A percentile compares a stretch with the other conserved stretches of the same genome.
phyloP scores from a whole-genome alignment of 2,113 vertebrate species.

The Scophthalmus maximus region DNA sequence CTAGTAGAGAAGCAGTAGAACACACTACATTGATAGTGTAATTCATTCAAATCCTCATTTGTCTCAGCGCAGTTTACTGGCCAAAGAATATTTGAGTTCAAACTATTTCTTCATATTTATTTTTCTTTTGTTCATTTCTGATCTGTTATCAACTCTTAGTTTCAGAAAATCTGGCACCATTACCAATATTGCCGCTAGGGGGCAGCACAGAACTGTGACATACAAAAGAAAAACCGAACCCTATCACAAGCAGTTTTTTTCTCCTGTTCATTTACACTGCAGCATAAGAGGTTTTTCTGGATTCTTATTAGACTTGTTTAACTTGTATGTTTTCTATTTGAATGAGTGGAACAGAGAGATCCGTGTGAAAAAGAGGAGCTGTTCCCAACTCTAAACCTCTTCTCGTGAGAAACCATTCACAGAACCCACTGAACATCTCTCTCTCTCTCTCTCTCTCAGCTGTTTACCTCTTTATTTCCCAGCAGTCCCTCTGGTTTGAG shows the following conservation, averaged over 20 bases:
- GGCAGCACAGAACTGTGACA: constrained; percentile 65
- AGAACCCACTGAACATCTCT: neutral
- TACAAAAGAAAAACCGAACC: neutral
- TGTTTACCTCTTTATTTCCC: constrained; percentile 19
- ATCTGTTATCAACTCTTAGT: neutral
- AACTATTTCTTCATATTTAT: neutral
- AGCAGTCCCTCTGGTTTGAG: constrained; percentile 32
- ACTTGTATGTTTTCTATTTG: constrained; percentile 37
- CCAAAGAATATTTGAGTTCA: too few relatives aligned
- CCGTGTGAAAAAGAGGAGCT: neutral
- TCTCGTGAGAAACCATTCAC: too few relatives aligned
- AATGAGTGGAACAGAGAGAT: constrained; percentile 24
- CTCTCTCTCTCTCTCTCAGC: constrained; percentile 18
- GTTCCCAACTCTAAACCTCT: neutral
- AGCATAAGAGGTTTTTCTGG: neutral
- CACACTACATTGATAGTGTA: too few relatives aligned
- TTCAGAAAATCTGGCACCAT: neutral
- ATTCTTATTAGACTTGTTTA: constrained; percentile 30
- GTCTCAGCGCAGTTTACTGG: too few relatives aligned
- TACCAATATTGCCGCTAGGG: constrained; percentile 52
- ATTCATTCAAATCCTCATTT: neutral
- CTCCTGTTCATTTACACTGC: neutral
- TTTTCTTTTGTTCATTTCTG: neutral
- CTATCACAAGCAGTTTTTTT: neutral
- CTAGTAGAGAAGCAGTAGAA: too few relatives aligned